These are phyloP conservation scores for Pteronotus mesoamericanus DNA, from an alignment of 2,797 vertebrate species.

Conservation along the genomic window DNA sequence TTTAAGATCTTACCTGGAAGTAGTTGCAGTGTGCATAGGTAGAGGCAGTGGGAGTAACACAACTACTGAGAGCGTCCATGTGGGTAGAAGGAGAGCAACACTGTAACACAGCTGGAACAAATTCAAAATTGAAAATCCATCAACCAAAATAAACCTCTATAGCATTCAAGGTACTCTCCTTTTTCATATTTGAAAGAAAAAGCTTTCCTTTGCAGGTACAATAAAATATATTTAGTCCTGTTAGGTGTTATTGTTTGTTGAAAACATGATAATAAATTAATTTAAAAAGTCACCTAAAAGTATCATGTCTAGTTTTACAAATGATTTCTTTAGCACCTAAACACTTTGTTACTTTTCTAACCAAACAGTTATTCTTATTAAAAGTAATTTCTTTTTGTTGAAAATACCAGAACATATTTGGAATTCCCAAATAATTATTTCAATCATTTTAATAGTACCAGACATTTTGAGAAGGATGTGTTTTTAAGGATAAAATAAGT, in stretches of 20 bases:
- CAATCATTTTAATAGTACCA: conserved; percentile 29
- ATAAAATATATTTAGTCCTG: not conserved
- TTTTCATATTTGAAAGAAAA: not conserved
- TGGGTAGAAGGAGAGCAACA: conserved; percentile 71
- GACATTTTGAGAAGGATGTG: not conserved
- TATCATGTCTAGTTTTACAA: not conserved
- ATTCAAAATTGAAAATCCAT: conserved; percentile 43
- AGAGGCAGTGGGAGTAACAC: conserved; percentile 72
- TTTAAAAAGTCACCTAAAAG: conserved; percentile 25
- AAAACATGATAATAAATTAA: conserved; percentile 12
- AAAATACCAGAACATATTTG: conserved; percentile 39
- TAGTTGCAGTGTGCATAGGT: conserved; percentile 77
- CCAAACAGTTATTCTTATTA: conserved; percentile 26
- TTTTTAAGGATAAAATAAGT: conserved; percentile 30
- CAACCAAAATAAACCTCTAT: not conserved
- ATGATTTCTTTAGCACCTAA: conserved; percentile 34
- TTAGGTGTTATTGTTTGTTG: not conserved
- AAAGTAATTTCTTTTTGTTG: conserved; percentile 45
- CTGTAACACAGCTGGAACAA: conserved; percentile 72
- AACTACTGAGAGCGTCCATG: conserved; percentile 70
- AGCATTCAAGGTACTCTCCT: not conserved
- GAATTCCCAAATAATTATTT: conserved; percentile 43
- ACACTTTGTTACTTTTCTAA: conserved; percentile 33
- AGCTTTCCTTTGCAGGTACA: not conserved
- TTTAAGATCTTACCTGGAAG: conserved; percentile 81